These are phyloP conservation scores for Hecatera dysodea DNA, from an alignment of 2,888 invertebrate species.

Conservation along the genomic window DNA sequence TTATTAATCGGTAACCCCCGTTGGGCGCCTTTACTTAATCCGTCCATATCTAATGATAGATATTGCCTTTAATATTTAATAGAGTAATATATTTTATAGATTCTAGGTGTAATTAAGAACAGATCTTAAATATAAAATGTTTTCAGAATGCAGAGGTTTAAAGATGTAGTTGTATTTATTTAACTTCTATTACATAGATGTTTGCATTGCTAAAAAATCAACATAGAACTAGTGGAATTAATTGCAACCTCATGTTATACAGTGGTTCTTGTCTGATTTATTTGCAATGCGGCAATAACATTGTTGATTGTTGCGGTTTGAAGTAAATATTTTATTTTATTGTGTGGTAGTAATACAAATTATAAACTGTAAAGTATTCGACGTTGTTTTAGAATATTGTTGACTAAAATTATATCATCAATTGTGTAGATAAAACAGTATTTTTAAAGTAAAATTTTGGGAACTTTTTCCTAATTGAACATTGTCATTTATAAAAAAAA, in stretches of 20 bases:
- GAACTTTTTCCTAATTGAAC: constrained; percentile 52
- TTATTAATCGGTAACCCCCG: constrained; percentile 89
- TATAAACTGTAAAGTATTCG: constrained; percentile 73
- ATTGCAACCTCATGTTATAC: constrained; percentile 28
- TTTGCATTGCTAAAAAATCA: constrained; percentile 69
- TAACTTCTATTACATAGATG: constrained; percentile 70
- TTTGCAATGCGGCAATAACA: constrained; percentile 68
- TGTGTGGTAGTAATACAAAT: constrained; percentile 76
- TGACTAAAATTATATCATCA: constrained; percentile 70
- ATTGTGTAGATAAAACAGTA: constrained; percentile 66
- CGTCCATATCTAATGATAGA: constrained; percentile 90
- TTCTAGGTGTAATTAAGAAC: constrained; percentile 85
- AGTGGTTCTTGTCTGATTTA: constrained; percentile 64
- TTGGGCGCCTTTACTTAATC: constrained; percentile 90
- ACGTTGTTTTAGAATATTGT: constrained; percentile 74
- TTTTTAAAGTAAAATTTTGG: constrained; percentile 66
- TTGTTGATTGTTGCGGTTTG: constrained; percentile 82
- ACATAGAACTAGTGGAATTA: constrained; percentile 45
- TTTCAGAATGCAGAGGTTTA: constrained; percentile 86
- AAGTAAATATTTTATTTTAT: constrained; percentile 77
- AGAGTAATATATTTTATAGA: constrained; percentile 91
- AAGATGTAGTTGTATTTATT: constrained; percentile 82
- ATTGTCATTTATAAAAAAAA: constrained; percentile 48
- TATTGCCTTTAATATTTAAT: constrained; percentile 91
- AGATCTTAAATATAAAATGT: constrained; percentile 85